These are phyloP conservation scores for Dryococelus australis DNA, from an alignment of 2,888 invertebrate genomes.

Conservation along the genomic window DNA sequence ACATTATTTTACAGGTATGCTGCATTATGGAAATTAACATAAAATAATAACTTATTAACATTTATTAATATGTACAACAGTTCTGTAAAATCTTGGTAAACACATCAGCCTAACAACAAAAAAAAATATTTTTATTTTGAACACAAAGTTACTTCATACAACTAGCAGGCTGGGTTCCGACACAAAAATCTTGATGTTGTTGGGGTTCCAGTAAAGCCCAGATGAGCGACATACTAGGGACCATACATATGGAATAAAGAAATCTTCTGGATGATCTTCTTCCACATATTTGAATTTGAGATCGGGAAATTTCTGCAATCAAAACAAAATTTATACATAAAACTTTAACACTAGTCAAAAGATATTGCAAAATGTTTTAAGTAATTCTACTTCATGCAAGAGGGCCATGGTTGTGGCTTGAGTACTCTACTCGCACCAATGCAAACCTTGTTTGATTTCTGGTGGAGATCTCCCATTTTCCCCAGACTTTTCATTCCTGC, in stretches of 20 bases:
- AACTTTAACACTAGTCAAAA: background rate
- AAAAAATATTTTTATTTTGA: background rate
- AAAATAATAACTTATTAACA: background rate
- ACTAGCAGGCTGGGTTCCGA: background rate
- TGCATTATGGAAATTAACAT: background rate
- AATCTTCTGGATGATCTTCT: conserved; percentile 98
- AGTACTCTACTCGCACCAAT: no score
- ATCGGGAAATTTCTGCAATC: conserved; percentile 93
- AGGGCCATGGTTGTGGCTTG: no score
- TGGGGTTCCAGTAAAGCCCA: conserved; percentile 62
- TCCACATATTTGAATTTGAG: conserved; percentile 99
- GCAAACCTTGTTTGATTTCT: no score
- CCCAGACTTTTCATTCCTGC: no score
- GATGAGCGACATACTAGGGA: conserved; percentile 74
- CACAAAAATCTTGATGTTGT: conserved; percentile 55
- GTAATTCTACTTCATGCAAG: no score
- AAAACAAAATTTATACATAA: background rate
- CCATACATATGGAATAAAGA: conserved; percentile 99
- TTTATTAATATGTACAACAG: background rate
- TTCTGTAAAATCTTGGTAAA: background rate
- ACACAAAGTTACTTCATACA: background rate
- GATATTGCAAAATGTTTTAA: no score
- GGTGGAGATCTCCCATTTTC: no score
- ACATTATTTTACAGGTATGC: no score
- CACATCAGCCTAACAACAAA: background rate